Base-by-base conservation (phyloP, 2,888 invertebrate genomes). In the Yponomeuta malinellus region DNA sequence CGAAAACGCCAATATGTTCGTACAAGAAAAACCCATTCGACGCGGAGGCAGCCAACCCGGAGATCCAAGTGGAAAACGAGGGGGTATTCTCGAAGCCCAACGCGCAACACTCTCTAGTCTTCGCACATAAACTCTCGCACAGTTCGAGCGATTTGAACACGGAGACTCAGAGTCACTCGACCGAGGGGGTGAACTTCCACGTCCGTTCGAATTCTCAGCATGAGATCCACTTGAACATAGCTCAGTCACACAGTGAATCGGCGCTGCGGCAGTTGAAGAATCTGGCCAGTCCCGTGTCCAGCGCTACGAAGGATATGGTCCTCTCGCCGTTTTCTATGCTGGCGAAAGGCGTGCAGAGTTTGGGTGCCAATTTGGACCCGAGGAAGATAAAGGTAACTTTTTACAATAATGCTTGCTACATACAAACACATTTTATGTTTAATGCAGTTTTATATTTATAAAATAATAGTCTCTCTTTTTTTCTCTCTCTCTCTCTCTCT, bases 331-430 rank as follows among this genome's bases (percentile, higher is more conserved):
- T 98, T 43, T 95, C 96, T 0, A 97, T 97, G 83, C 87, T 98
- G 69, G 97, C 97, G 0, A 97, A 96, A 83, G 97, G 97, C 0
- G 95, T 97, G 78, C 97, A 97, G 84, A 96, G 93, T 79, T 92
- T 97, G 70, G 96, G 97, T 0, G 95, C 96, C 15, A 97, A 97
- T 89, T 93, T 97, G 78, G 97, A 97, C 89, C 97, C 97, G 0
- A 93, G 97, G 73, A 97, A 96, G 83, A 93, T 96, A 23, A 93
- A 93, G 88, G 93, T 92, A 75, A 73, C 70, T 65, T 33, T 33
- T 33, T 33, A 33, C 1, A 33, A 33, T 33, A 4, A 5, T 23
- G 33, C 33, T 5, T 33, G 1, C 33, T 33, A 5, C 5, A 33
- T 33, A 5, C 33, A 23, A 23, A 23, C 23, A 23, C 23, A 23